Evolutionary conservation across 2,797 vertebrate species (phyloP).

Genomic region (Choloepus didactylus): DNA sequence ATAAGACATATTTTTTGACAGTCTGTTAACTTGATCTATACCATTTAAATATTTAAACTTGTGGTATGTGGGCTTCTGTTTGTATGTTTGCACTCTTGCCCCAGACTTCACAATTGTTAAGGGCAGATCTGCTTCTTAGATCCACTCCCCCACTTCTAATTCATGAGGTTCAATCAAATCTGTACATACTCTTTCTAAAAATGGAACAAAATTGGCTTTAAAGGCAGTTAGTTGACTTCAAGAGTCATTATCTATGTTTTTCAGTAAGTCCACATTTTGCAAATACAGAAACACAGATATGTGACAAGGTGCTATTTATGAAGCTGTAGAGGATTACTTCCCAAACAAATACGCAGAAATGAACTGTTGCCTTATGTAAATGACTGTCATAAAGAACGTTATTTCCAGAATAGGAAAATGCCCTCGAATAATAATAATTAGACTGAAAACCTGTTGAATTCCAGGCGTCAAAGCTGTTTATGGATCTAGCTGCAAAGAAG

Average conservation of each 20-base stretch:
- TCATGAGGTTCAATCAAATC: constrained; percentile 26
- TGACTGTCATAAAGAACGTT: not conserved
- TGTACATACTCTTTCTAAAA: constrained; percentile 36
- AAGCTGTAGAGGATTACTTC: not conserved
- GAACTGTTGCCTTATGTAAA: not conserved
- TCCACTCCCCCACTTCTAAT: not conserved
- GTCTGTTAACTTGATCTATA: constrained; percentile 74
- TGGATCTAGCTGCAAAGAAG: not conserved
- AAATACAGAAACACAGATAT: constrained; percentile 39
- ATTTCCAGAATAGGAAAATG: constrained; percentile 52
- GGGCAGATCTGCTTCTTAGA: not conserved
- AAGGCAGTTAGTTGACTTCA: constrained; percentile 11
- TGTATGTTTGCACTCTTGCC: constrained; percentile 36
- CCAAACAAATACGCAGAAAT: constrained; percentile 36
- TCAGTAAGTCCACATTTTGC: constrained; percentile 44
- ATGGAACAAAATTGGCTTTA: constrained; percentile 28
- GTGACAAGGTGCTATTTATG: constrained; percentile 8
- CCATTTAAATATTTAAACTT: constrained; percentile 80
- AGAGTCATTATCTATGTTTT: not conserved
- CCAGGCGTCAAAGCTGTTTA: constrained; percentile 61
- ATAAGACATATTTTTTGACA: constrained; percentile 74
- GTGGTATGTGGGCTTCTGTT: constrained; percentile 4
- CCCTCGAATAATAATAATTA: constrained; percentile 44
- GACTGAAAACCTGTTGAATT: constrained; percentile 29
- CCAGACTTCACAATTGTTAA: constrained; percentile 8